These are phyloP conservation scores for Empis livida DNA, from an alignment of 2,888 invertebrate species.

Conservation along the genomic window DNA sequence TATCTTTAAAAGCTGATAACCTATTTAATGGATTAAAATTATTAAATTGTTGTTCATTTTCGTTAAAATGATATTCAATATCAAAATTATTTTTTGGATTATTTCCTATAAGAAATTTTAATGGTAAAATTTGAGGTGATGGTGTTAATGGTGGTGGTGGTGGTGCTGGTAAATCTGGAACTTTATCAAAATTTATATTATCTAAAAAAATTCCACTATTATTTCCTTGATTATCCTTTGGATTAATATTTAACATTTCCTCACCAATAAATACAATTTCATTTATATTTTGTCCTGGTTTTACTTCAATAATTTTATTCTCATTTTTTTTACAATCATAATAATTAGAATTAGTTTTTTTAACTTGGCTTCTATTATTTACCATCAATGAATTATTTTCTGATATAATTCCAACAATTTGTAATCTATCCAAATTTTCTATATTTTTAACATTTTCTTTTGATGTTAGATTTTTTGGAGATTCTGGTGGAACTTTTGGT, in stretches of 20 bases:
- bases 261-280: background rate
- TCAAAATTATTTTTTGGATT: background rate
- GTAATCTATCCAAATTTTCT: background rate
- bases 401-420: background rate
- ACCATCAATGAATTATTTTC: too few relatives aligned
- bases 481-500: background rate
- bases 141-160: conserved; percentile 32
- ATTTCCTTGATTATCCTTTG: conserved; percentile 14
- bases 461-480: background rate
- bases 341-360: background rate
- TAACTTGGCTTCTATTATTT: background rate
- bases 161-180: conserved; percentile 40
- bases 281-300: background rate
- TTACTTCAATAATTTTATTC: background rate
- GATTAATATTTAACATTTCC: background rate
- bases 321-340: background rate
- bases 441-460: background rate
- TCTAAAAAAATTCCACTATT: background rate
- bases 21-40: conserved; percentile 14
- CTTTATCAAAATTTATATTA: conserved; percentile 19
- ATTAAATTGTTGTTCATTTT: conserved; percentile 1
- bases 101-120: conserved; percentile 2
- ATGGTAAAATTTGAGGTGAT: background rate
- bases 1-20: conserved; percentile 30
- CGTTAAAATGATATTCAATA: background rate